Percentiles rank a stretch among this genome's conserved stretches.
Conservation (phyloP, 2,888 invertebrate species). For the Drosophila neutralis region DNA sequence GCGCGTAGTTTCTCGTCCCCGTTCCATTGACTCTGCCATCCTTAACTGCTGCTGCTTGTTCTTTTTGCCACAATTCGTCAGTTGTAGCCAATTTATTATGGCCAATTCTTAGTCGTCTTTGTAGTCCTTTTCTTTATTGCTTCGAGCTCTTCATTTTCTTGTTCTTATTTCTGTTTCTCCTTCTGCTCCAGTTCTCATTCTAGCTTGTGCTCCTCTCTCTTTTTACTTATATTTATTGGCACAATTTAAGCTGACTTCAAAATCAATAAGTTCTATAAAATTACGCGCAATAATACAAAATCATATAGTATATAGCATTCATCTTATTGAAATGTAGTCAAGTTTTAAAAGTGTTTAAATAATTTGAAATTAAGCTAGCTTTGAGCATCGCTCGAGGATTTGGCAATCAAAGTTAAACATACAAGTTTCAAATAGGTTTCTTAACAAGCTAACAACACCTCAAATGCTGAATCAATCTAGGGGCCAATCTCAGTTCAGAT, state of each 20-base stretch:
- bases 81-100: slow-evolving; percentile 75
- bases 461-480: neutral
- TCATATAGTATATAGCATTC: neutral
- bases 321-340: neutral
- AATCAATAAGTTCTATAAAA: slow-evolving; percentile 42
- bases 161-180: neutral
- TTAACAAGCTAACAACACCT: neutral
- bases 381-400: neutral
- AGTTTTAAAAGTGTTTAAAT: neutral
- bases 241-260: slow-evolving; percentile 27
- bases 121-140: slow-evolving; percentile 43
- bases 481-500: neutral
- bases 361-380: neutral
- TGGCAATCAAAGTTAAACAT: neutral
- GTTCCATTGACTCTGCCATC: neutral
- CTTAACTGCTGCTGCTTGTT: slow-evolving; percentile 12
- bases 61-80: slow-evolving; percentile 64
- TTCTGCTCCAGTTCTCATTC: neutral
- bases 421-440: neutral
- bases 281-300: neutral
- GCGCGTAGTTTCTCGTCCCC: slow-evolving; percentile 53
- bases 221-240: slow-evolving; percentile 15
- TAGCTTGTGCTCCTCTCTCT: slow-evolving; percentile 1
- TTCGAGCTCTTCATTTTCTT: slow-evolving; percentile 12
- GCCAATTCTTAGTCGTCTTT: slow-evolving; percentile 52